Base-by-base conservation (phyloP, 1,140 invertebrate genomes). In the Listronotus bonariensis region DNA sequence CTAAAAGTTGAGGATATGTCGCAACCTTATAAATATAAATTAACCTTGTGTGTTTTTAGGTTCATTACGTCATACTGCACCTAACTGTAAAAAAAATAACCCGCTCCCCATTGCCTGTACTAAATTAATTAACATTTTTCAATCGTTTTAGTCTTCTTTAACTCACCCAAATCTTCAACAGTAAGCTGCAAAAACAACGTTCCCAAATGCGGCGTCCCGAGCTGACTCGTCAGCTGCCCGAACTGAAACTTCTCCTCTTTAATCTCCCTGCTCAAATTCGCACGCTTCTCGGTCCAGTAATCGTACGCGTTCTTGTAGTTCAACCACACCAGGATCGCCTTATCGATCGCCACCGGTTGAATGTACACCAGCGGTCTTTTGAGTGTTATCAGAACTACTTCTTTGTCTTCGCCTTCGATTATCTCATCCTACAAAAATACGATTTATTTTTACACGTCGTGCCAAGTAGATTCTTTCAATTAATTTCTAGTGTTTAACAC, bases 301-400 rank as follows among this genome's bases (percentile, higher is more conserved):
- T 98, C 96, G 74, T 98, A 98, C 0, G 96, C 96, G 80, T 97
- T 98, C 80, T 97, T 97, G 76, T 98, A 99, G 80, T 98, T 98
- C 43, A 98, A 81, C 96, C 96, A 98, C 8, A 98, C 95, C 0
- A 98, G 84, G 64, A 99, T 96, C 26, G 96, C 96, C 78, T 93
- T 93, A 78, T 99, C 96, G 40, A 99, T 91, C 4, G 96, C 95
- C 71, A 95, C 87, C 0, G 96, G 96, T 80, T 98, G 96, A 38
- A 97, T 89, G 78, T 97, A 97, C 57, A 99, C 89, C 48, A 98
- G 82, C 0, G 96, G 96, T 52, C 95, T 81, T 72, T 92, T 93
- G 0, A 98, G 79, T 0, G 91, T 95, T 45, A 98, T 95, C 11
- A 98, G 81, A 9, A 98, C 90, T 6, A 97, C 92, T 81, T 98